Base-by-base conservation (phyloP, 2,113 vertebrate species). In the Crotalus tigris region DNA sequence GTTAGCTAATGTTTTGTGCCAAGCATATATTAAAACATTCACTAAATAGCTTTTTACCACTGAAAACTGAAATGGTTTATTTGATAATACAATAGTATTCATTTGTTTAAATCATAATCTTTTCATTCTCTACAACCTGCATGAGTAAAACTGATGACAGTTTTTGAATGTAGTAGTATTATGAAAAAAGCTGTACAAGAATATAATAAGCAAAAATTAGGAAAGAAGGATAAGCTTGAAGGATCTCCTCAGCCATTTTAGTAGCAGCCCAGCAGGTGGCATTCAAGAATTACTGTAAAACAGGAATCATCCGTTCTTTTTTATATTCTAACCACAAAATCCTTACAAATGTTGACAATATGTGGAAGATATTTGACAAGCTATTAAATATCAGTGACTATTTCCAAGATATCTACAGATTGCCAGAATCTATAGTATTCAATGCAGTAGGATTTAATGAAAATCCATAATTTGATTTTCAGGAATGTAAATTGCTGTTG, bases 251-350 rank as follows among this genome's bases (percentile, higher is more conserved):
- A 57, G 94, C 91, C 69, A 87, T 91, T 95, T 92, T 94, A 90
- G n/a, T 19, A 33, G 57, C 5, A 91, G 92, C 58, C 95, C 97
- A 96, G 96, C 95, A 96, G 96, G 96, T 95, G 96, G 96, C 96
- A 94, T 95, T 96, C 90, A 93, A 95, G 96, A 96, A 96, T 96
- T 94, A 91, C 61, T 58, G 86, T 26, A 92, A 69, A 88, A 85
- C 33, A 91, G 81, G 55, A 44, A 64, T 29, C 86, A 92, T 44
- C 87, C 29, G 51, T 26, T 54, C 51, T 58, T 57, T 64, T 87
- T 94, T 90, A 94, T 21, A 91, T 46, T 49, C 5, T 89, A 94
- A 94, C 26, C 21, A 46, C 9, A 9, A 46, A 86, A 91, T 39
- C 26, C 69, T 81, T 91, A 39, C 39, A 92, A 75, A 39, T 49